Conservation (phyloP, 2,888 invertebrate species). For the Teleiodes luculella region DNA sequence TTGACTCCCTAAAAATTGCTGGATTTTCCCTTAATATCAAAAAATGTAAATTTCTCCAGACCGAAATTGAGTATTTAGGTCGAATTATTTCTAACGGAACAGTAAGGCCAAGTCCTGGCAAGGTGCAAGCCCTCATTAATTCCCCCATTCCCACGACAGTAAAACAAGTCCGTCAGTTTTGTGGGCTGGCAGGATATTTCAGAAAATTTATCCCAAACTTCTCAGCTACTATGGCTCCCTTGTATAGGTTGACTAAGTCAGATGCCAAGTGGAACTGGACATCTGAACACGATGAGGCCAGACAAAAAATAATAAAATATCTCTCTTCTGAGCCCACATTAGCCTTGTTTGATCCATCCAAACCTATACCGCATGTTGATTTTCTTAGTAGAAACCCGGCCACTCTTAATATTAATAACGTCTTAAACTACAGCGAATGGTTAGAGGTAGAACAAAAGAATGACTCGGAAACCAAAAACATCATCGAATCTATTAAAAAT, state of each 20-base stretch:
- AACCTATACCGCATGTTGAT: conserved; percentile 13
- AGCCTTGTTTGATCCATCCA: not conserved
- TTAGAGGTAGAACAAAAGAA: conserved; percentile 10
- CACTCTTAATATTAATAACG: not conserved
- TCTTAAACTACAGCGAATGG: conserved; percentile 6
- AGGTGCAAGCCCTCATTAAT: conserved; percentile 25
- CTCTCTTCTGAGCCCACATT: not conserved
- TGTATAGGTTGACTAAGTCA: conserved; percentile 7
- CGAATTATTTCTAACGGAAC: conserved; percentile 21
- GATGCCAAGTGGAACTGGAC: conserved; percentile 4
- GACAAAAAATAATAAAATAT: not conserved
- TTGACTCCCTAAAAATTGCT: conserved; percentile 1
- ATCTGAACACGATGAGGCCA: not conserved
- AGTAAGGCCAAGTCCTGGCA: conserved; percentile 26
- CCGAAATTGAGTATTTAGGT: conserved; percentile 26
- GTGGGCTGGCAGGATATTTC: conserved; percentile 25
- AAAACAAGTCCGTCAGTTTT: conserved; percentile 21
- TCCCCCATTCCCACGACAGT: conserved; percentile 21
- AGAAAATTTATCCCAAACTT: conserved; percentile 17
- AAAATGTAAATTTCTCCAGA: conserved; percentile 28
- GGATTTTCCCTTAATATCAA: conserved; percentile 28
- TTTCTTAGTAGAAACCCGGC: conserved; percentile 16
- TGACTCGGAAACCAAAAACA: not conserved
- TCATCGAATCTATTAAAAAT: conserved; percentile 9
- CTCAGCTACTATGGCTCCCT: conserved; percentile 1